Percentiles rank a stretch among this genome's conserved stretches.
Conservation (phyloP, 2,797 vertebrate genomes). For the Danio kyathit region DNA sequence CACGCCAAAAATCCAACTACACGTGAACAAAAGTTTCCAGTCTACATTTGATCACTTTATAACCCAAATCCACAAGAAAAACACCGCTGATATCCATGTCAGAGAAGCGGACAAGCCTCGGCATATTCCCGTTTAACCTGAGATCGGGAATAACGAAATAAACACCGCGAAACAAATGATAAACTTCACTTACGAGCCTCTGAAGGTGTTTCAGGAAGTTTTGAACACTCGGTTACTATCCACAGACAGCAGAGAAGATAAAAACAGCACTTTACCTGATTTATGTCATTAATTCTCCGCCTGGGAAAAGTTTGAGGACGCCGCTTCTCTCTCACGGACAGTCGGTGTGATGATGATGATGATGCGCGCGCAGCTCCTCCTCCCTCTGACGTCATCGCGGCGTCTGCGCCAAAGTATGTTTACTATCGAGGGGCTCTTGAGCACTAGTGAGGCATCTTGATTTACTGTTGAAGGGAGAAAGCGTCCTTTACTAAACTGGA, state of each 20-base stretch:
- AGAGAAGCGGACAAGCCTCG: neutral
- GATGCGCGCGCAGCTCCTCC: constrained; percentile 66
- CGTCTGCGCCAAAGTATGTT: neutral
- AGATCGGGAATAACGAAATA: neutral
- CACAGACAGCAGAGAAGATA: neutral
- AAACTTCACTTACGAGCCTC: neutral
- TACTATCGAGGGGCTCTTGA: neutral
- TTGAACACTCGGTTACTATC: neutral
- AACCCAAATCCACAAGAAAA: neutral
- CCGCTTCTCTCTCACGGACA: constrained; percentile 68
- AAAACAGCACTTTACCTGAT: constrained; percentile 70
- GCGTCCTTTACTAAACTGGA: too few species aligned
- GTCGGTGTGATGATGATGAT: constrained; percentile 19
- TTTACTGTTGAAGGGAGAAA: too few species aligned
- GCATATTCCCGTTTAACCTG: constrained; percentile 32
- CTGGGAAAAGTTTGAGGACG: constrained; percentile 63
- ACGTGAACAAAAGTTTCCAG: neutral
- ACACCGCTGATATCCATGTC: neutral
- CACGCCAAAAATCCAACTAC: neutral
- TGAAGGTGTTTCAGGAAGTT: neutral
- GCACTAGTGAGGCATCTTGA: neutral
- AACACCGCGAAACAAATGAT: neutral
- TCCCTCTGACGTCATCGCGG: constrained; percentile 72
- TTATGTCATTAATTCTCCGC: constrained; percentile 73
- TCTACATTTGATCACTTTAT: neutral